Evolutionary conservation across 2,797 vertebrate species (phyloP), one percentile per base, ranked within the genome.

Genomic region (Muraenolepis orangiensis): DNA sequence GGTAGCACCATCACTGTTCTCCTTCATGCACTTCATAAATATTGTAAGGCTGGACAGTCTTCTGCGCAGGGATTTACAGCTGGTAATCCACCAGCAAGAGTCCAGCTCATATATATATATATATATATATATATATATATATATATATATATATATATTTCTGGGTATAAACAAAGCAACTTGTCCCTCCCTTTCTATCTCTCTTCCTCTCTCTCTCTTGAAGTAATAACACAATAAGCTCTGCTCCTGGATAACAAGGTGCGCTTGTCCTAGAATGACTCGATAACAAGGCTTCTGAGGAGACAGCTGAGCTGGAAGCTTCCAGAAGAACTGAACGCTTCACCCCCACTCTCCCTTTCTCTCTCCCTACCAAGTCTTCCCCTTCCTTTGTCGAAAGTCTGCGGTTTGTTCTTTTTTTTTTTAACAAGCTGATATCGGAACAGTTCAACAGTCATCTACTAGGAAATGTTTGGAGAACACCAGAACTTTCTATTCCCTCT

Each of bases 271-370:
- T 72, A 76, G 79, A 82, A 82, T 81, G 80, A 76, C 30, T 72
- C 72, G 84, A 89, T 92, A 92, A 92, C 76, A 84, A 91, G 90
- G 81, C 67, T 77, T 74, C 80, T 86, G 87, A 87, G 20, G 84
- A 82, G 90, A 86, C 86, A 87, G 84, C 81, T 12, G 75, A 77
- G 81, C 80, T 85, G 76, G 74, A 68, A 83, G 82, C 80, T 84
- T 84, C 84, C 77, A 74, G 51, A 23, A 57, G 51, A 57, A n/a
- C 46, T 3, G 10, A 42, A 51, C 42, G 42, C 38, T 20, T 51
- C 42, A 51, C 20, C 6, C 51, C 20, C 20, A 20, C 20, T 1
- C 84, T 71, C 76, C 75, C 79, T 70, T 66, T 57, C 18, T 74
- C 70, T 86, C 78, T 61, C 80, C 77, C 81, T 77, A 67, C 51